Base-by-base conservation (phyloP, 2,797 vertebrate genomes). In the Pelochelys cantorii region DNA sequence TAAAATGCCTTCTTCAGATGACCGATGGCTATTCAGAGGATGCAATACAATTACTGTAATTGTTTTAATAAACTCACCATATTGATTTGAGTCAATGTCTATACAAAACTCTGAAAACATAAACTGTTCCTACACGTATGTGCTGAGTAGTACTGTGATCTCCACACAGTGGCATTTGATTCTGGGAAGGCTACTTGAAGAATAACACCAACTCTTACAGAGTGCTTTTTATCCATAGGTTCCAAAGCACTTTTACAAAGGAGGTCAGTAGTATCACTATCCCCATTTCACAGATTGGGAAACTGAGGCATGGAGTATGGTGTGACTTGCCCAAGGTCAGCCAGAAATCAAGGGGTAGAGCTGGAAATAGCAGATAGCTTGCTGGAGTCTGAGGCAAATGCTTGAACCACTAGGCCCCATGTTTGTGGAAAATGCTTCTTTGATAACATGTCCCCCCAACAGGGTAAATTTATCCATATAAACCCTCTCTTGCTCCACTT, bases 81-180 rank as follows among this genome's bases (percentile, higher is more conserved):
- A 96, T 97, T 96, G 96, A 96, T 97, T 97, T 10, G 20, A 95
- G 92, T 88, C 96, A 95, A 92, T 92, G 95, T 96, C 97, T 96
- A 88, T 14, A 27, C 75, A 65, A n/a, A 65, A 20, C n/a, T 65
- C 18, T 18, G 31, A 65, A 65, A 65, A 65, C 8, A n/a, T n/a
- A 65, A 65, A 65, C 31, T n/a, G 62, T 31, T n/a, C 17, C 17
- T 18, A n/a, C 31, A 65, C 15, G 3, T 65, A 18, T 17, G 62
- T n/a, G 9, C n/a, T 34, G 31, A 34, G 15, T 10, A 20, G 65
- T 17, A 68, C 20, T 68, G 31, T 20, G n/a, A 34, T 68, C 65
- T 34, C 34, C 17, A 34, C 20, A n/a, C 8, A 10, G 10, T n/a
- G 10, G 65, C n/a, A 34, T 68, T 20, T 68, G 65, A 34, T 68